Evolutionary conservation across 2,797 vertebrate species (phyloP).

Genomic region (Paguma larvata): DNA sequence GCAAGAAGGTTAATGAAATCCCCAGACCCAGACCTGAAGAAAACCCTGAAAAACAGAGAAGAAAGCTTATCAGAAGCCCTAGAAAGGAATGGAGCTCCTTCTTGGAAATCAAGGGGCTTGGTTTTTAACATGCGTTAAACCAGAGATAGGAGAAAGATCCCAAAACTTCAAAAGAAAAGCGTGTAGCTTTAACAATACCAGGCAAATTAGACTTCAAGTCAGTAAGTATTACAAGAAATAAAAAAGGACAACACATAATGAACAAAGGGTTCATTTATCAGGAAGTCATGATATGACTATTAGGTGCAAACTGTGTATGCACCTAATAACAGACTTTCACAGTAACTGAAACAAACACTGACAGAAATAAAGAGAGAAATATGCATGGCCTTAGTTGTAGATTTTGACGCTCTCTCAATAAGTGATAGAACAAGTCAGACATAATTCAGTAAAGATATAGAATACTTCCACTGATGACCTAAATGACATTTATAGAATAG

Average conservation of each 20-base stretch:
- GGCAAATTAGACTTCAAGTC: background rate
- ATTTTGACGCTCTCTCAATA: background rate
- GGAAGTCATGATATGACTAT: background rate
- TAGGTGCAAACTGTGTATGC: background rate
- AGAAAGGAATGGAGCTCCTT: background rate
- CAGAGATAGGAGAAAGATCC: background rate
- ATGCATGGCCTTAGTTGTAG: background rate
- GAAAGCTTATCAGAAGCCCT: background rate
- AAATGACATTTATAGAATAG: background rate
- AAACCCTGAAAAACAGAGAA: background rate
- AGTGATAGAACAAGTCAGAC: background rate
- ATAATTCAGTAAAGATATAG: background rate
- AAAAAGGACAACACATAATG: background rate
- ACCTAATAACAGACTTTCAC: background rate
- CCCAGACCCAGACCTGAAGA: background rate
- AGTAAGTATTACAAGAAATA: background rate
- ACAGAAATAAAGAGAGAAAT: constrained; percentile 5
- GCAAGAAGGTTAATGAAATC: background rate
- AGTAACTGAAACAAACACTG: background rate
- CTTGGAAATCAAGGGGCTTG: background rate
- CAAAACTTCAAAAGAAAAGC: background rate
- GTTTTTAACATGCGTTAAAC: background rate
- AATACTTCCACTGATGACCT: background rate
- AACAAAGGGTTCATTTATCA: background rate
- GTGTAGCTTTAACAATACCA: background rate